Percentiles rank a stretch among this genome's conserved stretches.
These are phyloP conservation scores for Octomys mimax DNA, from an alignment of 2,797 vertebrate genomes.

Conservation along the genomic window DNA sequence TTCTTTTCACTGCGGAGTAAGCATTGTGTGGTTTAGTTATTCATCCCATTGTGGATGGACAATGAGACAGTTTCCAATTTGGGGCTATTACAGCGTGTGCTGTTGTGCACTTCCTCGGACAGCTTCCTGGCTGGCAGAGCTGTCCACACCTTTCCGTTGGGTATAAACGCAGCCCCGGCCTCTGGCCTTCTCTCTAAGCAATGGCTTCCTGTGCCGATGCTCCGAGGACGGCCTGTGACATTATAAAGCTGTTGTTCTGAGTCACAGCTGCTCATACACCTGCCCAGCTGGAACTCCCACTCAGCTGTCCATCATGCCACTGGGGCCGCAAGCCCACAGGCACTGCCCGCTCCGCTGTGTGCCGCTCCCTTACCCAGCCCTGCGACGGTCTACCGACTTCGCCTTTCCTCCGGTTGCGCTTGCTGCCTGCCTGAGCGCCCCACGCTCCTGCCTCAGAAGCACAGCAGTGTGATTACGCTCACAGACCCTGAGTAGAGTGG, in stretches of 20 bases:
- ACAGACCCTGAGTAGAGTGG: neutral
- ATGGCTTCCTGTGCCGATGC: neutral
- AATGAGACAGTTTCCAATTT: neutral
- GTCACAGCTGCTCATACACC: accelerated
- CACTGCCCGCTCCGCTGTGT: accelerated
- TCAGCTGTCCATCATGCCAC: accelerated
- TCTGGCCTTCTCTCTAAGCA: neutral
- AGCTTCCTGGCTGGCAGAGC: accelerated
- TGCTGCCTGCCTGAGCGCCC: accelerated
- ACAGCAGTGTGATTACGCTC: accelerated
- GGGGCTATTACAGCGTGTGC: accelerated
- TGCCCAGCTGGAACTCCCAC: too few relatives aligned
- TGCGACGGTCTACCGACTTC: accelerated
- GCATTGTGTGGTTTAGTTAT: accelerated
- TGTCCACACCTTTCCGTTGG: accelerated
- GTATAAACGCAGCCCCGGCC: neutral
- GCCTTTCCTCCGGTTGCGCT: accelerated
- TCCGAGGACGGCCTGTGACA: neutral
- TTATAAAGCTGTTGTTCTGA: neutral
- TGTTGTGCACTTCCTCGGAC: accelerated
- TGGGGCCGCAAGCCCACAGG: accelerated
- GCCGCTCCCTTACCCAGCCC: accelerated
- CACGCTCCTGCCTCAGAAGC: neutral
- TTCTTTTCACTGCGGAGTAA: accelerated
- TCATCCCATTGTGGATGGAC: accelerated